A percentile compares a stretch with the other conserved stretches of the same genome.
These are phyloP conservation scores for Pachycephala philippinensis DNA, from an alignment of 2,113 vertebrate genomes.

Conservation along the genomic window DNA sequence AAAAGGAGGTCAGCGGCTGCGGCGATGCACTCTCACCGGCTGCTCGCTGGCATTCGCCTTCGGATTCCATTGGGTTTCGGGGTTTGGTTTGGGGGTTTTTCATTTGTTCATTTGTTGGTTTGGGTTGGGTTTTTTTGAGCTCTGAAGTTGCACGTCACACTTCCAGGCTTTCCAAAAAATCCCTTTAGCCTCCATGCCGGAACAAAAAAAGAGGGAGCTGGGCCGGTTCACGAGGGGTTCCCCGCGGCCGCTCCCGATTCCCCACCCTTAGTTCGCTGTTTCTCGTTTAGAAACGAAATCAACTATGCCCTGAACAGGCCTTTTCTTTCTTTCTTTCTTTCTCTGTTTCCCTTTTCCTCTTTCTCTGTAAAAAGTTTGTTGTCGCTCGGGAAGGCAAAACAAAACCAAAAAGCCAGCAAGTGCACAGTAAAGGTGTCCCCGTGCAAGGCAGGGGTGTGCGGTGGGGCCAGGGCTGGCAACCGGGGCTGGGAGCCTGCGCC, in stretches of 20 bases:
- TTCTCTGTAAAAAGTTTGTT: neutral
- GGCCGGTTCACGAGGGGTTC: no score
- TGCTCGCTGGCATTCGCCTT: neutral
- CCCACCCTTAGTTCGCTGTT: accelerated
- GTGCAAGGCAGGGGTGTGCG: accelerated
- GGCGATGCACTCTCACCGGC: neutral
- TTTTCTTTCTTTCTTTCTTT: neutral
- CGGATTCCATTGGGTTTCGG: neutral
- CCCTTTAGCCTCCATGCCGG: no score
- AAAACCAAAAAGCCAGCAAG: neutral
- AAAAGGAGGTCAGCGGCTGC: neutral
- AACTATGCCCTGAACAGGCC: accelerated
- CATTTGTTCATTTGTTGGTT: neutral
- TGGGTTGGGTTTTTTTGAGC: neutral
- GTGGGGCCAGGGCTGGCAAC: no score
- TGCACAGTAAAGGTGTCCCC: neutral
- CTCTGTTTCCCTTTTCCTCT: neutral
- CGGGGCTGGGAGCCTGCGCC: neutral
- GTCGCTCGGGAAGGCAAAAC: neutral
- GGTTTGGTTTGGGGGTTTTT: neutral
- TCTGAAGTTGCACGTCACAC: neutral
- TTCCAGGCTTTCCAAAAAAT: neutral
- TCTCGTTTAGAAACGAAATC: neutral
- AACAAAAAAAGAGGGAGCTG: neutral
- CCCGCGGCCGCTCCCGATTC: neutral